phyloP scores from a whole-genome alignment of 2,797 vertebrate species.

The Pangasius larnaudii region DNA sequence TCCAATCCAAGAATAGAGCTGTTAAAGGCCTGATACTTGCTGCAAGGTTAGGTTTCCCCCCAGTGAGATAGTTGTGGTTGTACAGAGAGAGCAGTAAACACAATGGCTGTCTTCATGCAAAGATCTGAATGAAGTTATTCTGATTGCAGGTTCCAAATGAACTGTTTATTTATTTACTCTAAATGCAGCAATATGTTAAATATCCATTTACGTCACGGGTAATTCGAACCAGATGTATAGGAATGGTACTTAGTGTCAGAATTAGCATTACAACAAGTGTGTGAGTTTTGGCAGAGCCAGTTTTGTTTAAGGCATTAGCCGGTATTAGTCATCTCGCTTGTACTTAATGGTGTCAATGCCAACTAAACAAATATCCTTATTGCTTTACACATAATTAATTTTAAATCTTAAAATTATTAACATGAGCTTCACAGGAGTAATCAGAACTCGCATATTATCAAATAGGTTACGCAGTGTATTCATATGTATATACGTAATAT shows the following conservation, averaged over 20 bases:
- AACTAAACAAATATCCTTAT: background rate
- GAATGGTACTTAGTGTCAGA: background rate
- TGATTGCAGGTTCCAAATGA: background rate
- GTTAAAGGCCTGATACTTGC: conserved; percentile 4
- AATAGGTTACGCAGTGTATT: background rate
- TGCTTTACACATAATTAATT: background rate
- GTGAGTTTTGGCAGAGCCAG: background rate
- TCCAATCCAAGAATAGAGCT: conserved; percentile 12
- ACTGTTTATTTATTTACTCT: background rate
- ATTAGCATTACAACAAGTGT: background rate
- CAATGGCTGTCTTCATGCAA: background rate
- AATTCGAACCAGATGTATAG: background rate
- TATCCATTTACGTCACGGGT: background rate
- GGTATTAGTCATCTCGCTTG: background rate
- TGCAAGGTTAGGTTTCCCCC: background rate
- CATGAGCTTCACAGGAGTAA: background rate
- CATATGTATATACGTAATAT: background rate
- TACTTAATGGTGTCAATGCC: background rate
- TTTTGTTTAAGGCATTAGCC: background rate
- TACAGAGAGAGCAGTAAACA: background rate
- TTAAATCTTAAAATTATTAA: background rate
- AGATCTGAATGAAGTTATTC: conserved; percentile 8
- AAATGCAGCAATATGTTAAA: background rate
- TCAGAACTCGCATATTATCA: background rate
- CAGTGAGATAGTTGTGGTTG: background rate